Base-by-base conservation (phyloP, 2,888 invertebrate species). In the Rhimphoctona megacephalus region DNA sequence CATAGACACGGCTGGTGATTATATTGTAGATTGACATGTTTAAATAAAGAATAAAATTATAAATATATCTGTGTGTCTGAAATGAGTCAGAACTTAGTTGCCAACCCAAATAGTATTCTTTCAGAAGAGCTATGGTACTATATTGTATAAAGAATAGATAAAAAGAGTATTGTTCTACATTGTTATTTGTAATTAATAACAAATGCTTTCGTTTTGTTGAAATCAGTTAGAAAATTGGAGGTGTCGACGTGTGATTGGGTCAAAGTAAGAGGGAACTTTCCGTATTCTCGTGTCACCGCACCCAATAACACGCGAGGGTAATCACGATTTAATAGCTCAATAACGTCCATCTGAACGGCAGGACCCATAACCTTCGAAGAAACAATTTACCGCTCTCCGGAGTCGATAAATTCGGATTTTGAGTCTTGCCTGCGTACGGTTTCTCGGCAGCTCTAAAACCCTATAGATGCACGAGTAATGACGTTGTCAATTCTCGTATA, bases 251-350 rank as follows among this genome's bases (percentile, higher is more conserved):
- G 66, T 9, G 46, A 25, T 61, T 30, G 43, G 54, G 43, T 67
- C 33, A 72, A 74, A 52, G 81, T 49, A 76, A 25, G 77, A 85
- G 77, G 83, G 89, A 90, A 90, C 89, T 85, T 90, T 87, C 85
- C 85, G 77, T 87, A 78, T 90, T 89, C 89, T 79, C 87, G 89
- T 92, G 92, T 92, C 92, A 91, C 91, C 90, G 90, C 89, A 87
- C 81, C 91, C 93, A 92, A 93, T 93, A 93, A 92, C 91, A 90
- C 89, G 89, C 89, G 89, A 89, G 88, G 90, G 91, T 93, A 93
- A 93, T 93, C 92, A 92, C 91, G 89, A 93, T 93, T 93, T 93
- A 93, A 93, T 93, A 91, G 92, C 92, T 92, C 93, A 93, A 93
- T 93, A 93, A 93, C 92, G 91, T 92, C 90, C 88, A 90, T 86